These are phyloP conservation scores for Brachionus calyciflorus DNA, from an alignment of 1,140 invertebrate genomes.

Conservation along the genomic window DNA sequence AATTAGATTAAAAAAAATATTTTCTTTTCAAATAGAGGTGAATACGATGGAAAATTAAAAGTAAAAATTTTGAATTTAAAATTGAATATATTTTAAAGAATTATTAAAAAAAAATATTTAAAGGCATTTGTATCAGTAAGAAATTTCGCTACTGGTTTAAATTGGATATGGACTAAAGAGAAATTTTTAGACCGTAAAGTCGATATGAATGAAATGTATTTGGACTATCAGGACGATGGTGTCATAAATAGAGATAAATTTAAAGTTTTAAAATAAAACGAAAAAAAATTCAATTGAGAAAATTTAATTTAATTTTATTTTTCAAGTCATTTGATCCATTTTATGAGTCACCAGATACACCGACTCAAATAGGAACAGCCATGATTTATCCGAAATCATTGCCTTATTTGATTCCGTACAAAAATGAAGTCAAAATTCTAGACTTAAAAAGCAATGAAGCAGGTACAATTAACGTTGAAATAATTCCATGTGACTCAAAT, in stretches of 20 bases:
- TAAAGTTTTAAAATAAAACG: not conserved
- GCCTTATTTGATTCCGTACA: constrained; percentile 59
- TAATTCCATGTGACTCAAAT: constrained; percentile 60
- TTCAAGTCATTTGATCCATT: constrained; percentile 67
- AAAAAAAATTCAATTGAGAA: not conserved
- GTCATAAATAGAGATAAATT: constrained; percentile 49
- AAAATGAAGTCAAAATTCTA: constrained; percentile 64
- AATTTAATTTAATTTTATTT: constrained; percentile 48
- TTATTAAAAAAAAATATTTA: too few species aligned
- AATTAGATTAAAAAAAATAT: too few species aligned
- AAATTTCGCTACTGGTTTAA: constrained; percentile 64
- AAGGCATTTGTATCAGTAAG: constrained; percentile 64
- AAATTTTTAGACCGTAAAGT: constrained; percentile 66
- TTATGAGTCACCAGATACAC: constrained; percentile 63
- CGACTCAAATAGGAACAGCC: constrained; percentile 65
- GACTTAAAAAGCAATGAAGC: constrained; percentile 64
- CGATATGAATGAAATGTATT: constrained; percentile 68
- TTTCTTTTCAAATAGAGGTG: too few species aligned
- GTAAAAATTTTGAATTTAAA: too few species aligned
- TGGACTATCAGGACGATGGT: constrained; percentile 64
- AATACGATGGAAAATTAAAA: constrained; percentile 40
- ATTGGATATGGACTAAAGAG: constrained; percentile 66
- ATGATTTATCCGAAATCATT: constrained; percentile 65
- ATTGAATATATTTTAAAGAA: too few species aligned
- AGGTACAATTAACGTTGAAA: constrained; percentile 64